phyloP scores from a whole-genome alignment of 2,113 vertebrate genomes.

The Elephantulus edwardii region DNA sequence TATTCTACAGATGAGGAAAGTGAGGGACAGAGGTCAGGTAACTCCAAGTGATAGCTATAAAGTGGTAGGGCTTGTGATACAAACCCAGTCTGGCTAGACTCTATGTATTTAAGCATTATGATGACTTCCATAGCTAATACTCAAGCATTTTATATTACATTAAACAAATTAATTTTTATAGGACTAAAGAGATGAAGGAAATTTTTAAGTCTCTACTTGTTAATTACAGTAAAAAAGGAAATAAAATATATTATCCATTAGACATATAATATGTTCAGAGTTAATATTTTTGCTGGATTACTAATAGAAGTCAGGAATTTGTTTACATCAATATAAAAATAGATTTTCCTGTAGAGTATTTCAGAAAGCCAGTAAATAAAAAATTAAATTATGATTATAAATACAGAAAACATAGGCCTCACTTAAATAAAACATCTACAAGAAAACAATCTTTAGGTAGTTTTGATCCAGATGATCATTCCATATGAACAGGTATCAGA shows the following conservation, averaged over 20 bases:
- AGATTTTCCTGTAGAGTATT: background rate
- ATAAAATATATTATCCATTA: constrained; percentile 16
- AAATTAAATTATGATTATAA: constrained; percentile 24
- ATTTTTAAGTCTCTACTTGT: constrained; percentile 11
- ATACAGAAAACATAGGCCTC: constrained; percentile 24
- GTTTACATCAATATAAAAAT: background rate
- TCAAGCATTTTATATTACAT: background rate
- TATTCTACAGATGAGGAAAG: constrained; percentile 36
- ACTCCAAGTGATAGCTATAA: background rate
- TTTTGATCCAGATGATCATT: background rate
- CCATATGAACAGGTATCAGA: background rate
- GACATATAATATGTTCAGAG: background rate
- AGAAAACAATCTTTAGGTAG: constrained; percentile 12
- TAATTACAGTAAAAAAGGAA: constrained; percentile 19
- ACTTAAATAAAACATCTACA: constrained; percentile 4
- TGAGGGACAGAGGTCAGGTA: background rate
- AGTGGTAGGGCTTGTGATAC: background rate
- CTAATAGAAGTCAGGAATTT: background rate
- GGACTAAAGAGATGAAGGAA: constrained; percentile 11
- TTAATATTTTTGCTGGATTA: background rate
- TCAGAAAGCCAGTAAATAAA: constrained; percentile 36
- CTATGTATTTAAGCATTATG: background rate
- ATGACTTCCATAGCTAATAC: background rate
- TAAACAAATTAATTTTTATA: background rate
- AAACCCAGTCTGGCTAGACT: background rate